Conservation (phyloP, 2,888 invertebrate species). For the Adineta ricciae region DNA sequence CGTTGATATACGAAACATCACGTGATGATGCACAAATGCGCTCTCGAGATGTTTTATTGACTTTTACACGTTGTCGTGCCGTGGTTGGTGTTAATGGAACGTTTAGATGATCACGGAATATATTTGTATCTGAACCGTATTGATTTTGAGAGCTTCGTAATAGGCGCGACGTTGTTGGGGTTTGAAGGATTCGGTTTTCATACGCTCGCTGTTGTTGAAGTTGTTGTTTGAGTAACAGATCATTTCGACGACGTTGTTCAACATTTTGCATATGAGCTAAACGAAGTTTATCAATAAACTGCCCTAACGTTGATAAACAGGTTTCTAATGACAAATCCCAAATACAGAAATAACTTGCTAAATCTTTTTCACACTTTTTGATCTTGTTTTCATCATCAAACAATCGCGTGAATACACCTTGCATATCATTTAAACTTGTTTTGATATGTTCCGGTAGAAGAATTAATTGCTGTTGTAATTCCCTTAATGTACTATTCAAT, state of each 20-base stretch:
- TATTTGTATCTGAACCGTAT: not conserved
- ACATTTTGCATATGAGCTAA: conserved; percentile 9
- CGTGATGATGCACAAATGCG: not conserved
- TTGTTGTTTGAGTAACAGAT: not conserved
- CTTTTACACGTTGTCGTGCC: not conserved
- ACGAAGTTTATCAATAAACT: conserved; percentile 9
- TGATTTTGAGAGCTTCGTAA: not conserved
- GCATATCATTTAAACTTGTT: not conserved
- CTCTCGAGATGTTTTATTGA: not conserved
- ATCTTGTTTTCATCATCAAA: conserved; percentile 11
- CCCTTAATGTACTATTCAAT: not conserved
- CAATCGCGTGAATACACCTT: not conserved
- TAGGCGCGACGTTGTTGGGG: not conserved
- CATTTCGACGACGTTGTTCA: not conserved
- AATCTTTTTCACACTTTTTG: conserved; percentile 3
- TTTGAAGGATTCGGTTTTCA: not conserved
- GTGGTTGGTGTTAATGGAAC: not conserved
- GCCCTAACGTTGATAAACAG: not conserved
- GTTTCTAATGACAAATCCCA: not conserved
- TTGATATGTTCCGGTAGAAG: not conserved
- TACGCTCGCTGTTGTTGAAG: not conserved
- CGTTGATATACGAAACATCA: not conserved
- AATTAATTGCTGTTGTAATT: not conserved
- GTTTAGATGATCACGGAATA: not conserved
- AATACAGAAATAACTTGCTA: not conserved